phyloP scores from a whole-genome alignment of 2,797 vertebrate genomes.

The Sternotherus odoratus region DNA sequence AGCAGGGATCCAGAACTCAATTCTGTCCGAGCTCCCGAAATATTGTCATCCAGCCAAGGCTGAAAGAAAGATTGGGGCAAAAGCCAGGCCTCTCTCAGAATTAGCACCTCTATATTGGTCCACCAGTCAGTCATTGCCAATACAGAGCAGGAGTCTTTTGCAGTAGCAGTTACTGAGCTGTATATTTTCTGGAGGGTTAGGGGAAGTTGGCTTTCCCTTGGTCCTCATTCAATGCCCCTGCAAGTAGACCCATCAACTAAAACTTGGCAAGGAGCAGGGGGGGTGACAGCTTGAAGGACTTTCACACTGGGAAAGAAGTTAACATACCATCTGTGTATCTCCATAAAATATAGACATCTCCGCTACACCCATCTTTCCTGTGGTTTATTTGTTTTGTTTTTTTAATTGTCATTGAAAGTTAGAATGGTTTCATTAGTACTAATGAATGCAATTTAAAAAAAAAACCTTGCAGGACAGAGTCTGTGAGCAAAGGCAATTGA shows the following conservation, averaged over 20 bases:
- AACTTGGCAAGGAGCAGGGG: background rate
- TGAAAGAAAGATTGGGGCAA: too few species aligned
- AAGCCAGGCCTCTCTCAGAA: too few species aligned
- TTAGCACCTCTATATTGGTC: background rate
- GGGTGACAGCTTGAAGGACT: background rate
- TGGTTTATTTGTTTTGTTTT: background rate
- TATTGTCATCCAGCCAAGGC: too few species aligned
- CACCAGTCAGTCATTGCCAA: background rate
- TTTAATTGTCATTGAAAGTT: background rate
- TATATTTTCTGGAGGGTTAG: background rate
- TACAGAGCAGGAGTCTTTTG: too few species aligned
- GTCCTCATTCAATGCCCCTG: background rate
- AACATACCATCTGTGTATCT: background rate
- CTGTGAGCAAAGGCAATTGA: background rate
- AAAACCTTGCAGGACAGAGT: background rate
- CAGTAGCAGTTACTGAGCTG: background rate
- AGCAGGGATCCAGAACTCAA: background rate
- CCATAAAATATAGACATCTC: fast-evolving
- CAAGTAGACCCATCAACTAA: background rate
- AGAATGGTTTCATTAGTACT: background rate
- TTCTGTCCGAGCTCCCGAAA: too few species aligned
- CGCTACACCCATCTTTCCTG: background rate
- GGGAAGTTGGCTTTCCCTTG: background rate
- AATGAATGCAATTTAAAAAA: background rate
- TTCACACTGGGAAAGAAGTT: background rate